Evolutionary conservation across 2,113 vertebrate species (phyloP).

Genomic region (Argyrosomus japonicus): DNA sequence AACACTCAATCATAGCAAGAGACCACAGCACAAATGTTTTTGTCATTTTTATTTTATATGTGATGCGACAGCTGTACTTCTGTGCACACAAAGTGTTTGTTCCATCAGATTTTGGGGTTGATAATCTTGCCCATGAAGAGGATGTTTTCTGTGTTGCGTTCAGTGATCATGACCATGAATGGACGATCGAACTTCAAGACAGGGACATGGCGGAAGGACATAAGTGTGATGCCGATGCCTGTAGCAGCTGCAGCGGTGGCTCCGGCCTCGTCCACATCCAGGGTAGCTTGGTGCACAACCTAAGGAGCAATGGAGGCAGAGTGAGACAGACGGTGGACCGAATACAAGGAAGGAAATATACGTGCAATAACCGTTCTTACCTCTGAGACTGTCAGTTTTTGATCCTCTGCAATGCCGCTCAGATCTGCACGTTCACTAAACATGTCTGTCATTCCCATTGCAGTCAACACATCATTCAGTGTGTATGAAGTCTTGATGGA

Average conservation of each 20-base stretch:
- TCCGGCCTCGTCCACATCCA: slow-evolving; percentile 84
- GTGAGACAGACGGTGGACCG: not conserved
- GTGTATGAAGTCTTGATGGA: slow-evolving; percentile 84
- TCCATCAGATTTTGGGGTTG: slow-evolving; percentile 73
- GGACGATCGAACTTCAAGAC: slow-evolving; percentile 81
- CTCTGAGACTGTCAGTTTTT: slow-evolving; percentile 72
- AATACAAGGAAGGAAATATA: not conserved
- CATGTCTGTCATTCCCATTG: slow-evolving; percentile 86
- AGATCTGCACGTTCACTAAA: slow-evolving; percentile 86
- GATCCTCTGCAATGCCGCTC: slow-evolving; percentile 81
- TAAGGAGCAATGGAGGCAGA: slow-evolving; percentile 22
- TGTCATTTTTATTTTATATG: slow-evolving; percentile 16
- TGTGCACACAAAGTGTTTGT: slow-evolving; percentile 1
- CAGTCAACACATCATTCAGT: slow-evolving; percentile 77
- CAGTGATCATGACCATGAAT: slow-evolving; percentile 80
- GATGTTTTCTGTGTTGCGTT: slow-evolving; percentile 67
- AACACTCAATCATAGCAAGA: not conserved
- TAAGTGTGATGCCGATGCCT: slow-evolving; percentile 34
- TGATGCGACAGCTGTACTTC: not conserved
- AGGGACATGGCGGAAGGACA: not conserved
- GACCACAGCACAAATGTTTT: not conserved
- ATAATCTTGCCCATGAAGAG: slow-evolving; percentile 84
- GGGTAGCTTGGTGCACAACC: slow-evolving; percentile 81
- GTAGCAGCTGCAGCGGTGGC: slow-evolving; percentile 80
- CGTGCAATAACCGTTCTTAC: slow-evolving; percentile 72